Conservation (phyloP, 35 echinoderm and acorn worm genomes). For the Heliocidaris erythrogramma region DNA sequence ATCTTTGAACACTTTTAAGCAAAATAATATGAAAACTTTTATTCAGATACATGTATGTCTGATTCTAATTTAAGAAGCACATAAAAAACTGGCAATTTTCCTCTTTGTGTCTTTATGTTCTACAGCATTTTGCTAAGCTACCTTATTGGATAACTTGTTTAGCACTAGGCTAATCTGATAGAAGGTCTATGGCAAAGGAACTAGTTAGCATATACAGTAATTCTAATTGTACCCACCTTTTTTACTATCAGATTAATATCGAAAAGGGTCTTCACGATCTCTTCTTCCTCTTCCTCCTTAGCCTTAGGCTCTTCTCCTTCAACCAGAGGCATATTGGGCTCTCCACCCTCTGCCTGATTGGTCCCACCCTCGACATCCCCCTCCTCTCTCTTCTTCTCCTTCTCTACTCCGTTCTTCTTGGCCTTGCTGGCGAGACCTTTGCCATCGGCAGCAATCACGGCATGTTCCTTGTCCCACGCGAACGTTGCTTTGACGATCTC, state of each 20-base stretch:
- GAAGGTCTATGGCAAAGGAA: no score
- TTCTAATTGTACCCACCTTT: conserved; percentile 58
- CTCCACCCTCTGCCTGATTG: neutral
- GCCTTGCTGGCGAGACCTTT: neutral
- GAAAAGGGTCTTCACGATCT: conserved; percentile 71
- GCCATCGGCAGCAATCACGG: neutral
- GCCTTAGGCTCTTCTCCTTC: neutral
- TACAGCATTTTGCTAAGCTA: no score
- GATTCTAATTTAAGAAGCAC: no score
- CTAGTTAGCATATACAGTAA: neutral
- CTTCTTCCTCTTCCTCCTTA: conserved; percentile 11
- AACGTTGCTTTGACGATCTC: conserved; percentile 66
- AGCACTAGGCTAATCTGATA: neutral
- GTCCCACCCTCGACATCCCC: neutral
- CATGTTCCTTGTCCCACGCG: conserved; percentile 90
- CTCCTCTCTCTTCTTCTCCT: neutral
- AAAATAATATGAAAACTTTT: no score
- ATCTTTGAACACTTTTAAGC: no score
- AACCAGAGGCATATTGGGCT: neutral
- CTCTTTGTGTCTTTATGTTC: no score
- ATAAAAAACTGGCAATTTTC: no score
- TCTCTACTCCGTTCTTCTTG: neutral
- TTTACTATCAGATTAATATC: conserved; percentile 64
- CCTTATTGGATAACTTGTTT: neutral
- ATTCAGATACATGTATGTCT: no score